Evolutionary conservation across 1,140 invertebrate species (phyloP), one percentile per base, ranked within the genome.

Genomic region (Heliothis subflexa): DNA sequence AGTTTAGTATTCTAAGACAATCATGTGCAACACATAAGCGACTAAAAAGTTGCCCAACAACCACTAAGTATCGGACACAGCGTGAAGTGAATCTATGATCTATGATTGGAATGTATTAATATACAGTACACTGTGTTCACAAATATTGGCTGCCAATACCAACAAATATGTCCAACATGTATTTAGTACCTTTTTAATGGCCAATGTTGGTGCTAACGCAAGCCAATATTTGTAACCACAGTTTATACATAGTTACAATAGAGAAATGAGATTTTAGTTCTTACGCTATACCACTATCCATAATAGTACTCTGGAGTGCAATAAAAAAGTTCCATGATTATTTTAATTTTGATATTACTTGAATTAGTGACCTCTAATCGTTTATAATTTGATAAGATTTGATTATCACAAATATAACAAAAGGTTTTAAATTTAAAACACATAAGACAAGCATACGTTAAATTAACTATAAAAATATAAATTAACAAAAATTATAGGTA

Each of bases 71-170:
- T 57, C 71, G 33, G 55, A 73, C 71, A 59, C 55, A 49, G 66
- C 66, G 33, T 73, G 55, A 57, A 45, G 71, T 73, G 54, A 73
- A 73, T 49, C 33, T 73, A 73, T 73, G 52, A 40, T 9, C 71
- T 73, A 73, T 55, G 66, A 70, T 59, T 73, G 71, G 71, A 73
- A 73, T 73, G 71, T 61, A 73, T 73, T 9, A 40, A 40, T 40
- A 54, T 72, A 59, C 55, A 73, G 12, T 28, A 28, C 25, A 52
- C 66, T 10, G n/a, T 13, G 18, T n/a, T 13, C 9, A 25, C 66
- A 59, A 45, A 45, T 47, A 61, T 61, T 73, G 28, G 47, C n/a
- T 9, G 13, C 47, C 13, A 25, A 28, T 21, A 13, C 47, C 21
- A 68, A 68, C 18, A 12, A 25, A 49, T 68, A 57, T 11, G 14